Conservation (phyloP, 2,888 invertebrate genomes). For the Thymelicus lineola region DNA sequence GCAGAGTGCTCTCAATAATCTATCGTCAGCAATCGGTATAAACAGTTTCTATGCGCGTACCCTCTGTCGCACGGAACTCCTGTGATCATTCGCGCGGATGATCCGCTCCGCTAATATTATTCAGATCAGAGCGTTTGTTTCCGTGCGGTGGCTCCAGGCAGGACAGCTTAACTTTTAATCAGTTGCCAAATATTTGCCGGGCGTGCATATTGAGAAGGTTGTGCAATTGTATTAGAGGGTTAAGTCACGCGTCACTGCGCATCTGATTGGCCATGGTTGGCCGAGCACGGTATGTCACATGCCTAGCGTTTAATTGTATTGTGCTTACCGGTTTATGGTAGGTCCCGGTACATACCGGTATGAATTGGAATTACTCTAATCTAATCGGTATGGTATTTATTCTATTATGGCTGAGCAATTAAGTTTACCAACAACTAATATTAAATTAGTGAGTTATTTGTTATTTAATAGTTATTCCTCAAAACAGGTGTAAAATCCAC, state of each 20-base stretch:
- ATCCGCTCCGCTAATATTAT: constrained; percentile 78
- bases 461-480: too few species aligned
- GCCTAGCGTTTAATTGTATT: constrained; percentile 40
- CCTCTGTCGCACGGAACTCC: constrained; percentile 42
- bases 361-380: neutral
- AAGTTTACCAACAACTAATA: too few species aligned
- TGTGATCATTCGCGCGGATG: constrained; percentile 75
- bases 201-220: constrained; percentile 78
- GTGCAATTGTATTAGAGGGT: constrained; percentile 80
- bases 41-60: constrained; percentile 20
- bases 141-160: constrained; percentile 67
- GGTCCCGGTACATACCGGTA: neutral
- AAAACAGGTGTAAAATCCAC: too few species aligned
- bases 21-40: neutral
- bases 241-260: constrained; percentile 59
- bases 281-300: constrained; percentile 68
- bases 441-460: too few species aligned
- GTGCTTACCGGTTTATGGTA: constrained; percentile 5
- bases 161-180: constrained; percentile 82
- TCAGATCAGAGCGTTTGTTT: constrained; percentile 71
- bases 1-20: too few species aligned
- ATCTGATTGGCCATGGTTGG: constrained; percentile 57
- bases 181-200: constrained; percentile 76
- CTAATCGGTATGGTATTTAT: neutral
- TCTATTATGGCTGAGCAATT: too few species aligned